Base-by-base conservation (phyloP, 92 coral and sea anemone species). In the Plumapathes pennacea region DNA sequence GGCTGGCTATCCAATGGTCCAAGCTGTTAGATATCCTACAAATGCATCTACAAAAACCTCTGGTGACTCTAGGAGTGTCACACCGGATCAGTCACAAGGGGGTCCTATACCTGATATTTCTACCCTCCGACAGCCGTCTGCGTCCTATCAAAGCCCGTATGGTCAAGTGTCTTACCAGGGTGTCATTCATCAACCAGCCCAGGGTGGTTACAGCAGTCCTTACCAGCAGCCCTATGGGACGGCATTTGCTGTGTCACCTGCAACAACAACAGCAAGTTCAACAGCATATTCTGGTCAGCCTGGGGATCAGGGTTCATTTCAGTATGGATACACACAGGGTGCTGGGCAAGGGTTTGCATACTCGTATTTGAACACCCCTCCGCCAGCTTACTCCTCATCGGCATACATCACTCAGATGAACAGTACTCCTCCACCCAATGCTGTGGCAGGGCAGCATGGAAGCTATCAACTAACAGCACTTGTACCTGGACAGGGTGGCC, bases 21-120 rank as follows among this genome's bases (percentile, higher is more conserved):
- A 94, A 62, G 76, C 99, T n/a, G 90, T 94, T 14, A 64, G 96
- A 32, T 94, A 94, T 47, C 96, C 90, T 13, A 80, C 89, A 18
- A 88, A 73, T 47, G 57, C 99, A 18, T 62, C 96, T n/a, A 77
- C 69, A 5, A 94, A 88, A 58, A 70, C 94, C 3, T 39, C 75
- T 27, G 77, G 72, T 21, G 96, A 94, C 21, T 66, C 94, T 22
- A 61, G 72, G 18, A 51, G 68, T 38, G 78, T 50, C 22, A 18
- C 89, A 0, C 51, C 67, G 39, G 83, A 65, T 3, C 76, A 69
- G 6, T 53, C 64, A 39, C 82, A 76, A 50, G 76, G 82, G 22
- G 96, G 90, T 26, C 85, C 85, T 33, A 67, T 89, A 10, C 88
- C 92, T 0, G 91, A 81, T 52, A 84, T 86, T 60, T 82, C 96